Percentiles rank a stretch among this genome's conserved stretches.
These are phyloP conservation scores for Diplodus sargus DNA, from an alignment of 2,797 vertebrate species.

Conservation along the genomic window DNA sequence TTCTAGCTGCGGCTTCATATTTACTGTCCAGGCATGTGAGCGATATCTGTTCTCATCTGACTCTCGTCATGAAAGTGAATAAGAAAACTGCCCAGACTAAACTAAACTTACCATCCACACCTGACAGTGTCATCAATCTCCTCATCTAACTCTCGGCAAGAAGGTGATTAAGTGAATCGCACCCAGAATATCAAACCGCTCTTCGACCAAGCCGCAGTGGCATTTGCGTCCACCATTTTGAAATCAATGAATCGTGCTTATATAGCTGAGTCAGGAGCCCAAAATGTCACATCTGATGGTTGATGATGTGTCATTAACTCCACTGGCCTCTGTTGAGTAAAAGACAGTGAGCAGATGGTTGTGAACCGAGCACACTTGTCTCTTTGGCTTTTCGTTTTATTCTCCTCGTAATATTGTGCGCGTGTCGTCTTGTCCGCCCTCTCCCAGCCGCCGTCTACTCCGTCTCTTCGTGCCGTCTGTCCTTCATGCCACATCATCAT, in stretches of 20 bases:
- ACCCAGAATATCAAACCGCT: not conserved
- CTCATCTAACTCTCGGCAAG: not conserved
- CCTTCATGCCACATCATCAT: slow-evolving; percentile 60
- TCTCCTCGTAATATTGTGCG: slow-evolving; percentile 8
- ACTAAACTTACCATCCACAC: no score
- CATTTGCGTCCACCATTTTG: slow-evolving; percentile 41
- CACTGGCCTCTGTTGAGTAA: slow-evolving; percentile 24
- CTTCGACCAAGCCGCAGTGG: not conserved
- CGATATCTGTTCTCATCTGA: no score
- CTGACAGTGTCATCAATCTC: not conserved
- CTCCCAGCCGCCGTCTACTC: not conserved
- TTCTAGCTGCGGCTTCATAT: not conserved
- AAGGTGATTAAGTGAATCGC: not conserved
- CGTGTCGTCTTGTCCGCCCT: not conserved
- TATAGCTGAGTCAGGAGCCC: slow-evolving; percentile 33
- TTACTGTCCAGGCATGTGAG: not conserved
- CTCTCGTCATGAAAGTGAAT: no score
- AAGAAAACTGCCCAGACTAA: no score
- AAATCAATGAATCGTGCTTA: slow-evolving; percentile 18
- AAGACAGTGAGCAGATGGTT: slow-evolving; percentile 28
- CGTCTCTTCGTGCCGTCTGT: slow-evolving; percentile 27
- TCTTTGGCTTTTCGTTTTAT: slow-evolving; percentile 30
- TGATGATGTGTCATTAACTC: slow-evolving; percentile 59
- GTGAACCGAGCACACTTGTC: slow-evolving; percentile 13
- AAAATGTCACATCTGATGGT: slow-evolving; percentile 60